Evolutionary conservation across 2,797 vertebrate genomes (phyloP).

Genomic region (Sebastes cheni): DNA sequence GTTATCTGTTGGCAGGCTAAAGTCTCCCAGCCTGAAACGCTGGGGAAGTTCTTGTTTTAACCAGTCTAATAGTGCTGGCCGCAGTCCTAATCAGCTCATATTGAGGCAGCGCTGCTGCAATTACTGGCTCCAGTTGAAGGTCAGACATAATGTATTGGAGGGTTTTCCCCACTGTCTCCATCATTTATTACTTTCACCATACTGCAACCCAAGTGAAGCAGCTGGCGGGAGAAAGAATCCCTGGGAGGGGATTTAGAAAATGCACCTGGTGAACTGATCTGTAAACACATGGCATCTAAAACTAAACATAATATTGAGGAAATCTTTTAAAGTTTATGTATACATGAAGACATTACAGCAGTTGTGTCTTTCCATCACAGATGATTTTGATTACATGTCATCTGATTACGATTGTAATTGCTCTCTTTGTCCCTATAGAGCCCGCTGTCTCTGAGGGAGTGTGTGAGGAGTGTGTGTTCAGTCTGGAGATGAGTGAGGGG

Average conservation of each 20-base stretch:
- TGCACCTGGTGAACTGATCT: background rate
- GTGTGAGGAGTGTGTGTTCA: slow-evolving; percentile 89
- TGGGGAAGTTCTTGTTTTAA: slow-evolving; percentile 52
- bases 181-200: slow-evolving; percentile 28
- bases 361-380: background rate
- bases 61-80: slow-evolving; percentile 38
- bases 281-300: background rate
- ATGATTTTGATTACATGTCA: background rate
- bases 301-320: background rate
- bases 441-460: slow-evolving; percentile 77
- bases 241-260: background rate
- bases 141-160: slow-evolving; percentile 43
- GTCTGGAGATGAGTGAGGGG: slow-evolving; percentile 91
- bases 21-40: slow-evolving; percentile 23
- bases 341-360: background rate
- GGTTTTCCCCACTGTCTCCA: slow-evolving; percentile 48
- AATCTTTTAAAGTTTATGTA: background rate
- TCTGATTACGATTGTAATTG: background rate
- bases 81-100: slow-evolving; percentile 47
- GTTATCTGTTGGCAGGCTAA: slow-evolving; percentile 61
- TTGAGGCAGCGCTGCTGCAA: slow-evolving; percentile 29
- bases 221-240: background rate
- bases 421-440: slow-evolving; percentile 54
- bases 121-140: slow-evolving; percentile 56
- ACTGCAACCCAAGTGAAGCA: slow-evolving; percentile 6